Evolutionary conservation across 1,140 invertebrate species (phyloP), one percentile per base, ranked within the genome.

Genomic region (Drosophila tropicalis): DNA sequence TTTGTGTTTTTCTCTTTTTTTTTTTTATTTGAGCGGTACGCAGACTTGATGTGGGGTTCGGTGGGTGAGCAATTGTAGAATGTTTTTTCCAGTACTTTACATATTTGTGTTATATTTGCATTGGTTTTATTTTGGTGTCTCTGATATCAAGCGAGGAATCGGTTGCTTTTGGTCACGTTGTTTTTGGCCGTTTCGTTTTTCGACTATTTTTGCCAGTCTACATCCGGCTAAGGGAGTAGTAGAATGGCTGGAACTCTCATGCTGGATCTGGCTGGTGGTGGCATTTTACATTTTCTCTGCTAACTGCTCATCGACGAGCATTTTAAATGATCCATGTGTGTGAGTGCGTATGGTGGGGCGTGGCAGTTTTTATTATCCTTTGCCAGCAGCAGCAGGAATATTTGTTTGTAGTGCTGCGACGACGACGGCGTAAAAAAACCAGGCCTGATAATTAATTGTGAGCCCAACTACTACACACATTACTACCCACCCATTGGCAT

Each of bases 241-340:
- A 39, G 70, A 41, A 63, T 64, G 62, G 67, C 54, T 44, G 36
- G 44, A 51, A 10, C 36, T 39, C 36, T 39, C 10, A 5, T 51
- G 9, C 17, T 47, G 17, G 44, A 22, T n/a, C 17, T 22, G 19
- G 17, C 58, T 57, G 61, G 57, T 68, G 67, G 68, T 67, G 74
- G 74, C 34, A 62, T 77, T 51, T 83, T 83, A 72, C 84, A 90
- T 89, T 87, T 89, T 89, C 76, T 72, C 83, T 39, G 36, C 36
- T 39, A 39, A 84, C 87, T 87, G 36, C 36, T 39, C 36, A 39
- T 39, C 83, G 85, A 84, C 85, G 80, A 85, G 84, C 84, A 89
- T 89, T 89, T 89, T 89, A 89, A 89, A 89, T 89, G 84, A 89
- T 89, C 81, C 89, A 89, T 89, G 84, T 81, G 62, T 63, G 51